Conservation (phyloP, 1,140 invertebrate species). For the Euwallacea similis region DNA sequence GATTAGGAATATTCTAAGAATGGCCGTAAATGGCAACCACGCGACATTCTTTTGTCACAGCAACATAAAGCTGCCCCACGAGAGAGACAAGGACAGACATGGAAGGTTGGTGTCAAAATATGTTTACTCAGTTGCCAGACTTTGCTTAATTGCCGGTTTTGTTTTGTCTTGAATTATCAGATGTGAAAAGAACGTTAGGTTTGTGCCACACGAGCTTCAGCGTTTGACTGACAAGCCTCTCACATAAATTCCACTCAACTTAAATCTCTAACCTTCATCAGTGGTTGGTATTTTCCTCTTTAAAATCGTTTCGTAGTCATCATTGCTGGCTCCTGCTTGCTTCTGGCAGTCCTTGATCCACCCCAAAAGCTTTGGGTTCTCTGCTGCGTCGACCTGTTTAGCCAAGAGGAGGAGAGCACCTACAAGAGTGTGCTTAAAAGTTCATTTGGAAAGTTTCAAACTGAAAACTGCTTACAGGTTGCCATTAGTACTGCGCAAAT, state of each 20-base stretch:
- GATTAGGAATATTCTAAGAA: not conserved
- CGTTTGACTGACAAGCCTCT: not conserved
- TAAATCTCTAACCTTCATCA: not conserved
- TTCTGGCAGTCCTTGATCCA: conserved; percentile 30
- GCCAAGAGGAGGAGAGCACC: too few relatives aligned
- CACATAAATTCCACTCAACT: not conserved
- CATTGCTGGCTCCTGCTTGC: conserved; percentile 23
- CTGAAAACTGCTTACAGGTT: too few relatives aligned
- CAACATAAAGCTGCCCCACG: too few relatives aligned
- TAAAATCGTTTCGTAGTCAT: conserved; percentile 30
- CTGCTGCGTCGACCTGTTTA: not conserved
- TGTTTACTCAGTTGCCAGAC: not conserved
- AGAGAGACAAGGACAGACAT: too few relatives aligned
- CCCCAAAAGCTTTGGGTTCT: conserved; percentile 14
- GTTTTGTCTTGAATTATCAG: not conserved
- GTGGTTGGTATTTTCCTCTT: conserved; percentile 24
- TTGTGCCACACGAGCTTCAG: not conserved
- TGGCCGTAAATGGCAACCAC: too few relatives aligned
- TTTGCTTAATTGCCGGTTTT: not conserved
- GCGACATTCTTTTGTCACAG: too few relatives aligned
- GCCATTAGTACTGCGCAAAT: too few relatives aligned
- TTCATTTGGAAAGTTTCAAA: too few relatives aligned
- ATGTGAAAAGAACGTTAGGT: not conserved
- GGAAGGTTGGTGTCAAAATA: not conserved
- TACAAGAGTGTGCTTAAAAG: too few relatives aligned